These are phyloP conservation scores for Lasioglossum lativentre DNA, from an alignment of 2,888 invertebrate species.

Conservation along the genomic window DNA sequence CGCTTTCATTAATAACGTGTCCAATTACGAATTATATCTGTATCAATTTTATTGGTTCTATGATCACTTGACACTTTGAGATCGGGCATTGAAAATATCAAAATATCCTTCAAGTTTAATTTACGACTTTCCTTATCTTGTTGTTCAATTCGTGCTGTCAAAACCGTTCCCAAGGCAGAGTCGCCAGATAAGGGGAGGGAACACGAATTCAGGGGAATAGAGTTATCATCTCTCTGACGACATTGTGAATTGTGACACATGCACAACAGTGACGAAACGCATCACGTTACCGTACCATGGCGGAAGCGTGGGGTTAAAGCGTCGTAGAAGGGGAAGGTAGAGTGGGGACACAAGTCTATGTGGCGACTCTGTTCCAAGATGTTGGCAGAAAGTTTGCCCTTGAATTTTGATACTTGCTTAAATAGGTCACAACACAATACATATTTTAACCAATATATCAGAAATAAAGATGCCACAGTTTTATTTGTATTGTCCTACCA, in stretches of 20 bases:
- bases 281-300: no score
- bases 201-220: no score
- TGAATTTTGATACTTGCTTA: neutral
- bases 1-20: neutral
- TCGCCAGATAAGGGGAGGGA: no score
- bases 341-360: no score
- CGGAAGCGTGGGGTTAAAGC: no score
- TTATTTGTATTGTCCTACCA: neutral
- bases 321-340: no score
- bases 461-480: neutral
- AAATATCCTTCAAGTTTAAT: neutral
- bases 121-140: neutral
- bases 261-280: no score
- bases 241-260: no score
- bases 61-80: neutral
- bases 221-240: no score
- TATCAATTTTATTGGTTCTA: neutral
- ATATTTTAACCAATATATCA: neutral
- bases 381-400: no score
- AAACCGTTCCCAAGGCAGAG: neutral
- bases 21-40: neutral
- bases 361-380: no score
- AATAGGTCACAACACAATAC: neutral
- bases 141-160: neutral
- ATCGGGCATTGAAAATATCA: neutral